Percentiles rank a stretch among this genome's conserved stretches.
Evolutionary conservation across 2,113 vertebrate genomes (phyloP).

Genomic region (Agapornis roseicollis): DNA sequence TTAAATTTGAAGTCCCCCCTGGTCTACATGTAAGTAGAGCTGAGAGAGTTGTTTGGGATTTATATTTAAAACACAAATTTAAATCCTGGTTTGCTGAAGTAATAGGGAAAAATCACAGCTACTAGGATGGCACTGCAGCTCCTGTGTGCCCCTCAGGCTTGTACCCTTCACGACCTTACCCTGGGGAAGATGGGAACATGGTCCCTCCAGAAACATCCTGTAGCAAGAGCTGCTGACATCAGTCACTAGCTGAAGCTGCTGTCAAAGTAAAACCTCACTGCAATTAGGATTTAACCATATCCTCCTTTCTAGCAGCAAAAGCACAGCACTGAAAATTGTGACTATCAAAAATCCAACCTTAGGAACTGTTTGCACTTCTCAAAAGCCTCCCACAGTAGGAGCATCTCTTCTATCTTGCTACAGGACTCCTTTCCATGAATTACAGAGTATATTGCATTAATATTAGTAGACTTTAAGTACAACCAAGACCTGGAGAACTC

Average conservation of each 20-base stretch:
- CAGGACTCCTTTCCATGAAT: not conserved
- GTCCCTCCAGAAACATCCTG: not conserved
- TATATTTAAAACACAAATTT: not conserved
- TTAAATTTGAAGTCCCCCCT: not conserved
- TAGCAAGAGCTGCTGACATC: rapidly evolving
- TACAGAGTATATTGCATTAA: rapidly evolving
- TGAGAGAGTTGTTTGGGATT: not conserved
- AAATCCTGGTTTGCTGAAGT: not conserved
- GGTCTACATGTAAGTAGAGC: not conserved
- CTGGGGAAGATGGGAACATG: not conserved
- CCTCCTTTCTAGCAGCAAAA: not conserved
- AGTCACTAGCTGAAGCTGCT: not conserved
- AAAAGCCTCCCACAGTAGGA: not conserved
- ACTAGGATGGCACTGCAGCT: not conserved
- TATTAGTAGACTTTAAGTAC: rapidly evolving
- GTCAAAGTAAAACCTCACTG: not conserved
- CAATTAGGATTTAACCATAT: not conserved
- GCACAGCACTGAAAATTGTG: not conserved
- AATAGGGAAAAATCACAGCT: not conserved
- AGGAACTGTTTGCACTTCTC: not conserved
- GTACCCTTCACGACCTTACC: rapidly evolving
- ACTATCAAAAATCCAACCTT: not conserved
- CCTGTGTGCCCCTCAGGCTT: rapidly evolving
- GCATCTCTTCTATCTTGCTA: rapidly evolving
- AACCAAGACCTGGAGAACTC: rapidly evolving